These are phyloP conservation scores for Scylla paramamosain DNA, from an alignment of 1,140 invertebrate species.

Conservation along the genomic window DNA sequence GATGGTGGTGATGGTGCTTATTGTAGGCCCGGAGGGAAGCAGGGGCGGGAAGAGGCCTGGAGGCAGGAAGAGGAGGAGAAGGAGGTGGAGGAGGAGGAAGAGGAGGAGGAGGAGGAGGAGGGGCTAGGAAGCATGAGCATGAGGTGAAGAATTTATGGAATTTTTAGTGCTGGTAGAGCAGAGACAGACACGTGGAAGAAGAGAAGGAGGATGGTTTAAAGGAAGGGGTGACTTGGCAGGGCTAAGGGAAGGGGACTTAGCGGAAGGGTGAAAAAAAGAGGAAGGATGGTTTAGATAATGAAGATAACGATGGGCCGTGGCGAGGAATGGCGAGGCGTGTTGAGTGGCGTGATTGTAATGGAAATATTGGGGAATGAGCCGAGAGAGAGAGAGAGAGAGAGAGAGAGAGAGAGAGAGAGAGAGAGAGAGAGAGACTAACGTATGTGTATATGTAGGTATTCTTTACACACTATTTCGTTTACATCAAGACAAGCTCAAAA, in stretches of 20 bases:
- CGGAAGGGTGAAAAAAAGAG: not conserved
- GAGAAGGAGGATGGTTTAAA: not conserved
- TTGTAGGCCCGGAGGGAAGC: not conserved
- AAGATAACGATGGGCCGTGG: not conserved
- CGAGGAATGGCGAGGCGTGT: not conserved
- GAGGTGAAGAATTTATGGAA: slow-evolving; percentile 4
- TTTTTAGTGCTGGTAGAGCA: not conserved
- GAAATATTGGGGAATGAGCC: not conserved
- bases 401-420: not conserved
- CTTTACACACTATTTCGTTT: not conserved
- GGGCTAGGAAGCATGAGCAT: not conserved
- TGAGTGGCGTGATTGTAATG: not conserved
- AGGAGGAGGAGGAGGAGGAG: not conserved
- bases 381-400: not conserved
- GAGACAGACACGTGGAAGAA: not conserved
- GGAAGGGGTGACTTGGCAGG: not conserved
- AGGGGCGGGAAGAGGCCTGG: not conserved
- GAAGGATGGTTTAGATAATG: not conserved
- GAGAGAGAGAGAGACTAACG: not conserved
- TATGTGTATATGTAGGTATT: not conserved
- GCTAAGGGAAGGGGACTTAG: not conserved
- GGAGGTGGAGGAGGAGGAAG: not conserved
- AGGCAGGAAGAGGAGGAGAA: not conserved
- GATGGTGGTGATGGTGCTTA: not conserved
- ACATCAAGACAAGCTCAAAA: not conserved